Evolutionary conservation across 2,797 vertebrate species (phyloP), one percentile per base, ranked within the genome.

Genomic region (Gymnothorax javanicus): DNA sequence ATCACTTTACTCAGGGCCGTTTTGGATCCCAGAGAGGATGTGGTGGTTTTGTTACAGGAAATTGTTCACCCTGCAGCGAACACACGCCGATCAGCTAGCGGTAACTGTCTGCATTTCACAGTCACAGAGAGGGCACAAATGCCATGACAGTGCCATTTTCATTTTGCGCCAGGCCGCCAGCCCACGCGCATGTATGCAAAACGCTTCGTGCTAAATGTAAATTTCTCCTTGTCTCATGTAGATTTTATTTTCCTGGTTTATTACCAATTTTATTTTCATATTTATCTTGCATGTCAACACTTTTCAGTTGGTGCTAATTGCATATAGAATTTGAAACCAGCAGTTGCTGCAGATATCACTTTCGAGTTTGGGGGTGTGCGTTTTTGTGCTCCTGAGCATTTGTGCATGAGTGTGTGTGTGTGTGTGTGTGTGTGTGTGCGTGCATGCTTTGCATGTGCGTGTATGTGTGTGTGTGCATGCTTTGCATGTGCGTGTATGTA

Each of bases 81-180:
- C 33, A 43, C 33, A 43, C 33, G 33, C 33, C 33, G 33, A 43
- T 43, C 33, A 1, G 33, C 2, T n/a, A n/a, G 33, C 2, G 33
- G 33, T 43, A 33, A 50, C 33, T 43, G 58, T 17, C 60, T 67
- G 50, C 8, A 23, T 71, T 84, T 88, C 52, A 86, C 86, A 86
- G 25, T 86, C 84, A 23, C 84, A 89, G 81, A 20, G n/a, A 25
- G 59, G 71, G 59, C 56, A 84, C 56, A 89, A 86, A 89, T 86
- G 67, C 86, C 82, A 33, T 57, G 33, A 64, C 56, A 43, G 56
- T 83, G 86, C 58, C 50, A 50, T 84, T 17, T 84, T 20, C 83
- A 15, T 27, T 25, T 11, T 84, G 83, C 56, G 25, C n/a, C 8
- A 71, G 33, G 33, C 33, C 33, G 27, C 71, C 54, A 23, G 58